A percentile compares a stretch with the other conserved stretches of the same genome.
Evolutionary conservation across 2,113 vertebrate species (phyloP).

Genomic region (Pteruthius melanotis): DNA sequence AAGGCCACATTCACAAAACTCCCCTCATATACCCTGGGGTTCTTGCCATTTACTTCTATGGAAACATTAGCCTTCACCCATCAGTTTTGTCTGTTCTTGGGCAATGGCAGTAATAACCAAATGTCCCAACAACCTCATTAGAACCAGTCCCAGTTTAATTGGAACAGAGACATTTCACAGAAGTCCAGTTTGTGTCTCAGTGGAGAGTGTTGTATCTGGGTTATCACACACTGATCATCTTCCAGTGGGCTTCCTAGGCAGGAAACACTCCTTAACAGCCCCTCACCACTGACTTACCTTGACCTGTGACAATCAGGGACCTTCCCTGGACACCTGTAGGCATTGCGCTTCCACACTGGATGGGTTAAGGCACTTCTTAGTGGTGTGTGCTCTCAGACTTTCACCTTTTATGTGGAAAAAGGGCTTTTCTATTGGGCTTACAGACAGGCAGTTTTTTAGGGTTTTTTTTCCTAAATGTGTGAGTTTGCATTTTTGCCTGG

Average conservation of each 20-base stretch:
- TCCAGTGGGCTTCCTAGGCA: not conserved
- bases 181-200: not conserved
- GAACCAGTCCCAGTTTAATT: not conserved
- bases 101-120: not conserved
- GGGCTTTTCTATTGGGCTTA: not conserved
- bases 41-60: not conserved
- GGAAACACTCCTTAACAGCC: not conserved
- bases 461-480: not conserved
- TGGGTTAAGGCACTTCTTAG: no score
- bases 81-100: not conserved
- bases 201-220: not conserved
- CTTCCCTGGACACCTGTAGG: not conserved
- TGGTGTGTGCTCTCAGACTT: not conserved
- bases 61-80: not conserved
- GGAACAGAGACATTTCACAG: not conserved
- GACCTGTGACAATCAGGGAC: not conserved
- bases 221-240: not conserved
- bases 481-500: not conserved
- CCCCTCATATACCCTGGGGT: not conserved
- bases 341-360: accelerated
- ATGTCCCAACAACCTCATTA: not conserved
- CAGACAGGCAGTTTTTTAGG: not conserved
- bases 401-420: not conserved
- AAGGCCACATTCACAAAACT: not conserved
- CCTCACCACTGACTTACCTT: not conserved